Evolutionary conservation across 2,888 invertebrate species (phyloP).

Genomic region (Neoaliturus tenellus): DNA sequence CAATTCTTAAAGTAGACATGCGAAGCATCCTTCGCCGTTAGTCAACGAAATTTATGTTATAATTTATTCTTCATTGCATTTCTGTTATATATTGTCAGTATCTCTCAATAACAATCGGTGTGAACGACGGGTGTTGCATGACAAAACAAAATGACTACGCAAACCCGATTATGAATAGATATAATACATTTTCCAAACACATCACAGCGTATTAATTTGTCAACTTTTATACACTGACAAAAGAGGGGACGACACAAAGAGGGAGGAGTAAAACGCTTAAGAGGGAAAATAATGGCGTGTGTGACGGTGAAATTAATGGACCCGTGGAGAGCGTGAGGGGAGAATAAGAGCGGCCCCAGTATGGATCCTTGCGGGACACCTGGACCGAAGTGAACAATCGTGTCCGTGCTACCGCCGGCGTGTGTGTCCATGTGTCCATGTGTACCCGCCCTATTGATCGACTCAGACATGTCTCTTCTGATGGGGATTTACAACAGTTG

Average conservation of each 20-base stretch:
- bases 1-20: no score
- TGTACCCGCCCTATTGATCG: not conserved
- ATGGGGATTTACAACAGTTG: not conserved
- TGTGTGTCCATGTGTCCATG: not conserved
- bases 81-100: no score
- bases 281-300: conserved; percentile 32
- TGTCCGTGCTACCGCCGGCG: not conserved
- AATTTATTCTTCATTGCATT: no score
- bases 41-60: no score
- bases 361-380: conserved; percentile 45
- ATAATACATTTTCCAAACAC: conserved; percentile 5
- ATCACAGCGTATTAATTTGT: conserved; percentile 17
- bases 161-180: not conserved
- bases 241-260: not conserved
- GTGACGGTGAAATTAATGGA: conserved; percentile 35
- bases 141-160: not conserved
- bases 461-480: not conserved
- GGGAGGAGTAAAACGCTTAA: conserved; percentile 6
- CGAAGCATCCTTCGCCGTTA: no score
- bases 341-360: conserved; percentile 20
- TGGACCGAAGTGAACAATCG: conserved; percentile 15
- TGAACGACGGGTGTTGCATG: no score
- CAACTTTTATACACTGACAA: conserved; percentile 14
- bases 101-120: no score
- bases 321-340: conserved; percentile 2